These are phyloP conservation scores for Leucosticte australis DNA, from an alignment of 2,113 vertebrate species.

Conservation along the genomic window DNA sequence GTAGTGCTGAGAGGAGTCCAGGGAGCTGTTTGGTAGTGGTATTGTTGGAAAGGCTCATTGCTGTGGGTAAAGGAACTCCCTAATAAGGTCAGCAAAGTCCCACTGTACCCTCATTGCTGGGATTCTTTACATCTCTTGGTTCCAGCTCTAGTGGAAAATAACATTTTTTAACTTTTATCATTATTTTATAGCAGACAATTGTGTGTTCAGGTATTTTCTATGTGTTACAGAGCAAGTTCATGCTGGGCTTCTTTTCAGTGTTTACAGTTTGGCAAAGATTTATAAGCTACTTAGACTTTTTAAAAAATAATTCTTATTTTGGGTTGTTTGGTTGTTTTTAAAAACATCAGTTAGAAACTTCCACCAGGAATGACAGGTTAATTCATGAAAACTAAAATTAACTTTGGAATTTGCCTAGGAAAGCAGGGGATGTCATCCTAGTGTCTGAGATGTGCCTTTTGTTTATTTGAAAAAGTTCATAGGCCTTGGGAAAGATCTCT, in stretches of 20 bases:
- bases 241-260: background rate
- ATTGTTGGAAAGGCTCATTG: background rate
- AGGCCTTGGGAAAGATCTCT: background rate
- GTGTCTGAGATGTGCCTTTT: background rate
- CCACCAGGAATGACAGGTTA: background rate
- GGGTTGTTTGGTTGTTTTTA: background rate
- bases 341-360: background rate
- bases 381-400: background rate
- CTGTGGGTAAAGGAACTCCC: background rate
- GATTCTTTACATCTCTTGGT: background rate
- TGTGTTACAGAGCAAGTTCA: background rate
- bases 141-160: background rate
- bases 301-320: background rate
- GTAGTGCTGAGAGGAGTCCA: background rate
- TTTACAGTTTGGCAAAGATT: background rate
- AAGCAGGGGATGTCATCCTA: background rate
- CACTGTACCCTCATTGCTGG: background rate
- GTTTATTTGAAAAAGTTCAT: background rate
- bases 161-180: background rate
- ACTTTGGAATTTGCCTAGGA: background rate
- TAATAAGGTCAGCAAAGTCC: background rate
- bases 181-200: background rate
- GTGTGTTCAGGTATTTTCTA: background rate
- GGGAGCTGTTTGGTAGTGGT: background rate
- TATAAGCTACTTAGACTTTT: background rate